A percentile compares a stretch with the other conserved stretches of the same genome.
Conservation (phyloP, 2,113 vertebrate species). For the Apodemus speciosus region DNA sequence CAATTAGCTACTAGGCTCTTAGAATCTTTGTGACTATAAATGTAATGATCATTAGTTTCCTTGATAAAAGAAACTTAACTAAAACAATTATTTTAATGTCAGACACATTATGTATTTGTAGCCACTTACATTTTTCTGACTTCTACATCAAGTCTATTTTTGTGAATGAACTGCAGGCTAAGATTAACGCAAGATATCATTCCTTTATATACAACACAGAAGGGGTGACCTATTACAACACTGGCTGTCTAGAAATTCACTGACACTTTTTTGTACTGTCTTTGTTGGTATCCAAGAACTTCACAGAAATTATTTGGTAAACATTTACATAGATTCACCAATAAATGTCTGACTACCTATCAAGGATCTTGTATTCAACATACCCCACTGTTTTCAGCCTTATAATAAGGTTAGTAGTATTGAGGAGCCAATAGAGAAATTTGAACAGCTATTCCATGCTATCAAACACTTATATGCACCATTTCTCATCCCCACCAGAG, state of each 20-base stretch:
- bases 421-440: background rate
- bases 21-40: background rate
- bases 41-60: background rate
- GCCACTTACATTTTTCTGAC: background rate
- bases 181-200: background rate
- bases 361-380: background rate
- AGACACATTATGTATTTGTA: background rate
- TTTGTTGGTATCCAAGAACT: background rate
- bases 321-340: background rate
- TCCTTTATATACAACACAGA: background rate
- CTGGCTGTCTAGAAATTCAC: background rate
- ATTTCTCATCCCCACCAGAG: no score
- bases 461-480: background rate
- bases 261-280: background rate
- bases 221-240: background rate
- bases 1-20: background rate
- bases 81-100: background rate
- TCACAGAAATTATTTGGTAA: background rate
- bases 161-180: background rate
- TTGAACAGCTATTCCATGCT: background rate
- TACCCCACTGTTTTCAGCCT: background rate
- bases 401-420: background rate
- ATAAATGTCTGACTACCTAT: background rate
- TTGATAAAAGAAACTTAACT: background rate
- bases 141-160: background rate